A percentile compares a stretch with the other conserved stretches of the same genome.
These are phyloP conservation scores for Tetragnatha versicolor DNA, from an alignment of 1,140 invertebrate species.

Conservation along the genomic window DNA sequence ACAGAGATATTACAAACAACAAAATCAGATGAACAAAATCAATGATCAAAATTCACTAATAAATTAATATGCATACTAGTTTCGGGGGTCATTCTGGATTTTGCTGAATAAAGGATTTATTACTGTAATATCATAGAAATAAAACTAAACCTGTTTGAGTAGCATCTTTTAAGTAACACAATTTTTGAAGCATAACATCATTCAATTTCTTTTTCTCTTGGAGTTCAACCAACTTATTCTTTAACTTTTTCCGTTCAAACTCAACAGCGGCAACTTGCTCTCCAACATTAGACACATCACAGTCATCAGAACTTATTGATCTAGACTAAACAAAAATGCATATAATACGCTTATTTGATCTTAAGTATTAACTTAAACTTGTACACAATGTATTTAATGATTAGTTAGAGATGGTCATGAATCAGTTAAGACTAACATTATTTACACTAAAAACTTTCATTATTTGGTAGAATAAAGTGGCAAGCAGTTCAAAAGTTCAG, in stretches of 20 bases:
- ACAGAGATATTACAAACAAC: no score
- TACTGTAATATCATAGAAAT: background rate
- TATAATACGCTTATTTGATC: background rate
- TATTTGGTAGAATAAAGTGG: background rate
- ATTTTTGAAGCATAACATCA: constrained; percentile 12
- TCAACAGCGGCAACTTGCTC: constrained; percentile 33
- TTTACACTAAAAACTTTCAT: no score
- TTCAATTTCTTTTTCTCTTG: constrained; percentile 34
- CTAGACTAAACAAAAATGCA: background rate
- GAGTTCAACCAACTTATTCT: constrained; percentile 25
- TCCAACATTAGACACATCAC: background rate
- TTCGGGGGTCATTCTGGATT: no score
- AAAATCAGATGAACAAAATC: no score
- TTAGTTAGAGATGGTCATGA: no score
- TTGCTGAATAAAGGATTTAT: no score
- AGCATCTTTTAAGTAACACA: constrained; percentile 15
- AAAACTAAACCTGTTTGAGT: background rate
- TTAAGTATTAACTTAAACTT: background rate
- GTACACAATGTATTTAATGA: background rate
- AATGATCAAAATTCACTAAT: no score
- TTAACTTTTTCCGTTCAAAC: constrained; percentile 33
- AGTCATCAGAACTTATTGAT: constrained; percentile 23
- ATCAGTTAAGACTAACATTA: no score
- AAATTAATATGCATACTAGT: no score
- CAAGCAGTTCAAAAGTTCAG: background rate